These are phyloP conservation scores for Meteorus sp. DNA, from an alignment of 1,140 invertebrate species.

Conservation along the genomic window DNA sequence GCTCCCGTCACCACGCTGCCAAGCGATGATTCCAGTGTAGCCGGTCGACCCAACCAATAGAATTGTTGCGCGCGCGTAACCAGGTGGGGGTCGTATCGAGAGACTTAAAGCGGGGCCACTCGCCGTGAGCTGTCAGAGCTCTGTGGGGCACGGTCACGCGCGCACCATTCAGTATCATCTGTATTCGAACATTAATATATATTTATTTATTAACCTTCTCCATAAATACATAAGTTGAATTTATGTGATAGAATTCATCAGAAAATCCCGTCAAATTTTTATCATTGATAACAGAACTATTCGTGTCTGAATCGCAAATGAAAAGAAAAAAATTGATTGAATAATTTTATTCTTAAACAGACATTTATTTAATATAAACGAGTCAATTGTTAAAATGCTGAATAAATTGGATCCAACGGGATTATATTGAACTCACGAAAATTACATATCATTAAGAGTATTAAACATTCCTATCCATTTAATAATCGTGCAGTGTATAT, in stretches of 20 bases:
- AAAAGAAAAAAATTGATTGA: too few relatives aligned
- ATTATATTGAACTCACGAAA: conserved; percentile 48
- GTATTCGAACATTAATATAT: conserved; percentile 24
- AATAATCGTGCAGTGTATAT: background rate
- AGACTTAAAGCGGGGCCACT: conserved; percentile 61
- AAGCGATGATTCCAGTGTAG: conserved; percentile 55
- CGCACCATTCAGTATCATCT: conserved; percentile 43
- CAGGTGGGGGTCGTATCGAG: conserved; percentile 51
- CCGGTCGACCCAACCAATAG: conserved; percentile 49
- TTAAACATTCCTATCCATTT: background rate
- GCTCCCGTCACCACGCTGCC: conserved; percentile 40
- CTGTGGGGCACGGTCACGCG: conserved; percentile 60
- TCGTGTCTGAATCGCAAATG: too few relatives aligned
- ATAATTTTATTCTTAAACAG: too few relatives aligned
- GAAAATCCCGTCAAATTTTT: too few relatives aligned
- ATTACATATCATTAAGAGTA: too few relatives aligned
- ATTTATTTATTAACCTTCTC: too few relatives aligned
- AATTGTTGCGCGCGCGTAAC: conserved; percentile 35
- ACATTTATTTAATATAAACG: too few relatives aligned
- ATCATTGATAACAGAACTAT: too few relatives aligned
- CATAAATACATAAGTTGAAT: too few relatives aligned
- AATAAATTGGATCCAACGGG: conserved; percentile 48
- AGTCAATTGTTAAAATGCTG: conserved; percentile 22
- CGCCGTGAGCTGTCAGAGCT: conserved; percentile 61
- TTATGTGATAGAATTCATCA: background rate